Conservation (phyloP, 2,113 vertebrate species). For the Muntiacus reevesi region DNA sequence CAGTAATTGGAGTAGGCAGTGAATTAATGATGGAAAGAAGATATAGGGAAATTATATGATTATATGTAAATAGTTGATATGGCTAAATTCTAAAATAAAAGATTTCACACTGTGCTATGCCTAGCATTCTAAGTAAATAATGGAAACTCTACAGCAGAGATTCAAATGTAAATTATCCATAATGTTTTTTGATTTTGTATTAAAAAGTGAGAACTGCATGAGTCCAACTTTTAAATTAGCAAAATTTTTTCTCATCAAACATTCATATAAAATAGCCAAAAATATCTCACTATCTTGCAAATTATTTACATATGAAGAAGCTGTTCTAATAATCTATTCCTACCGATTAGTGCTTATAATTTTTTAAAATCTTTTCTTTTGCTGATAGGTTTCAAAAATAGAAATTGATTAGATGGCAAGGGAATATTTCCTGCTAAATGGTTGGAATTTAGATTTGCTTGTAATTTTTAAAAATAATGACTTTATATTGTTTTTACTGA, state of each 20-base stretch:
- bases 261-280: background rate
- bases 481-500: background rate
- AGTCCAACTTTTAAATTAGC: constrained; percentile 44
- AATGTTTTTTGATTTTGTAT: constrained; percentile 10
- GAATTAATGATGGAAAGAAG: background rate
- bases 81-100: constrained; percentile 15
- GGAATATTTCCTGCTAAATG: background rate
- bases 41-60: background rate
- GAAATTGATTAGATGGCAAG: background rate
- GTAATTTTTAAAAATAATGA: background rate
- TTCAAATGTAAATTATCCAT: constrained; percentile 34
- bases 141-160: background rate
- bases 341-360: background rate
- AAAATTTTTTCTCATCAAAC: constrained; percentile 39
- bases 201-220: constrained; percentile 42
- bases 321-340: constrained; percentile 2
- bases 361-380: background rate
- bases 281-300: constrained; percentile 27
- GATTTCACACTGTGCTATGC: constrained; percentile 14
- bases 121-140: constrained; percentile 30
- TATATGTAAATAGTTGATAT: constrained; percentile 3
- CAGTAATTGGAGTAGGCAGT: background rate
- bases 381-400: background rate
- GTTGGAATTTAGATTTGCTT: background rate
- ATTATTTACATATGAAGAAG: constrained; percentile 47